Evolutionary conservation across 2,888 invertebrate species (phyloP), one percentile per base, ranked within the genome.

Genomic region (Subacronicta megacephala): DNA sequence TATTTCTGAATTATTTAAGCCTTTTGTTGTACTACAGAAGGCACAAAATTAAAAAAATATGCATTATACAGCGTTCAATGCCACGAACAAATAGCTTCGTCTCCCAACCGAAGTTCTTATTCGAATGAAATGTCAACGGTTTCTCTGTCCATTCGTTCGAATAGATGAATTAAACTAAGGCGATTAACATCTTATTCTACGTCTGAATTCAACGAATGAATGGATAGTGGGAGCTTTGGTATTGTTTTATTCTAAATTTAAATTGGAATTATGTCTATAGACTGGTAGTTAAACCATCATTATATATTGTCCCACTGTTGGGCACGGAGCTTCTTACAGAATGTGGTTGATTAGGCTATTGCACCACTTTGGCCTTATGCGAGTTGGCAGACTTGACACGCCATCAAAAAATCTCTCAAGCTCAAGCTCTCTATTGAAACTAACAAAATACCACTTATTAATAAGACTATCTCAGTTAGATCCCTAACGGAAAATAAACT

Each of bases 141-240:
- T 50, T 23, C 54, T 50, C 38, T 57, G 56, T 49, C 18, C 20
- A 23, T 43, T 49, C 57, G 29, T 40, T 42, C 62, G 54, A 61
- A 66, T 61, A 43, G 10, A 66, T 54, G 46, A 67, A 64, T 70
- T 49, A 16, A 57, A 44, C 40, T 59, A 52, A 64, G 51, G 60
- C 60, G 72, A 67, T 70, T 70, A 59, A 59, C 67, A 70, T 70
- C 54, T 70, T 64, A 51, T 70, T 70, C 47, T 51, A 41, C 33
- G 16, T 69, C 69, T 63, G 38, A 51, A 64, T 70, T 59, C 65
- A 47, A 49, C 41, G 33, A 69, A 57, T 43, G 31, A 70, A 58
- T 50, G 31, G 37, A 52, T 54, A 51, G 54, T 49, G 49, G 35
- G 23, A 29, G 18, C 37, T 47, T 41, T n/a, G 12, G 20, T 57